Conservation (phyloP, 35 echinoderm and acorn worm species). For the Holothuria glaberrima region DNA sequence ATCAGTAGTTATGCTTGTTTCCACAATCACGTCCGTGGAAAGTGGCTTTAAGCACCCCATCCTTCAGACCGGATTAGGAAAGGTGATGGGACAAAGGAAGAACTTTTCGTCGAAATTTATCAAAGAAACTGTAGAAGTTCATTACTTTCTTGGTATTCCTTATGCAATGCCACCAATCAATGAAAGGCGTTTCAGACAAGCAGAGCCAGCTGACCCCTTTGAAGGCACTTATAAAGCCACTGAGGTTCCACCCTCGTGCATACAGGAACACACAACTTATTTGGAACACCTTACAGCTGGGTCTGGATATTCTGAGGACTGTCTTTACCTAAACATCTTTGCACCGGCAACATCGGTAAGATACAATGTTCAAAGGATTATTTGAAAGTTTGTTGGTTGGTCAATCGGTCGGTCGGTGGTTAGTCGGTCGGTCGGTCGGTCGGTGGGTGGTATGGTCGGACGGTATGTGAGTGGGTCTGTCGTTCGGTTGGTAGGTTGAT, state of each 20-base stretch:
- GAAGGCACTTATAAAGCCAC: background rate
- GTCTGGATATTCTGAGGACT: slow-evolving; percentile 26
- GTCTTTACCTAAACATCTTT: slow-evolving; percentile 71
- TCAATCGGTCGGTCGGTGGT: too few species aligned
- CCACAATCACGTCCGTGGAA: too few species aligned
- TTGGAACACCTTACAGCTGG: background rate
- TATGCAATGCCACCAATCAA: slow-evolving; percentile 48
- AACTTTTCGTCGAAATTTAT: background rate
- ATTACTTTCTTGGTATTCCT: slow-evolving; percentile 40
- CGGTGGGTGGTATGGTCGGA: too few species aligned
- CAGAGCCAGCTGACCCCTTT: slow-evolving; percentile 16
- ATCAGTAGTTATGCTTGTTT: too few species aligned
- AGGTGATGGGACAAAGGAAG: background rate
- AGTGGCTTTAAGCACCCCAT: too few species aligned
- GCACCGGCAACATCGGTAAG: slow-evolving; percentile 58
- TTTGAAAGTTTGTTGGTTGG: too few species aligned
- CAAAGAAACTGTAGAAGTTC: background rate
- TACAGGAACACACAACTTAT: background rate
- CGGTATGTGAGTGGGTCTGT: too few species aligned
- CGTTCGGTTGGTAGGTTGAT: too few species aligned
- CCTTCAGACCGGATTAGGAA: background rate
- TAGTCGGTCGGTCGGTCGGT: too few species aligned
- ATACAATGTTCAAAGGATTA: background rate
- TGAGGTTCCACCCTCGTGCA: background rate
- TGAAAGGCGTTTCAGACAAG: slow-evolving; percentile 9